Evolutionary conservation across 2,888 invertebrate genomes (phyloP).

Genomic region (Pedicia rivosa): DNA sequence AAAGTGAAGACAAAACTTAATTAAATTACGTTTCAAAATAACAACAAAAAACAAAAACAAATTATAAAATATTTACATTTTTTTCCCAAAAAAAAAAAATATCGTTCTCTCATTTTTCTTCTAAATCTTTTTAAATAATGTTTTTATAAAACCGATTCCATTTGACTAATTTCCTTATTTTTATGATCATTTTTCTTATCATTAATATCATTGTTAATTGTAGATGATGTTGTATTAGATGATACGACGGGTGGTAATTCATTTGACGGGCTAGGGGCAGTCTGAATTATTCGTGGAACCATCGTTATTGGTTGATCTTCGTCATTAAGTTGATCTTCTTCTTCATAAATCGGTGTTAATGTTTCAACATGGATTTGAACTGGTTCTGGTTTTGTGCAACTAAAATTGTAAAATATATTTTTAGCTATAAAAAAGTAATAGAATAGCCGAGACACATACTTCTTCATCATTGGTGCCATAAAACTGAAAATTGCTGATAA

Average conservation of each 20-base stretch:
- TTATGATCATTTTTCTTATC: conserved; percentile 8
- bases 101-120: too few relatives aligned
- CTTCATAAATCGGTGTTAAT: conserved; percentile 70
- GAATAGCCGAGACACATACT: conserved; percentile 25
- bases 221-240: conserved; percentile 30
- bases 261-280: conserved; percentile 46
- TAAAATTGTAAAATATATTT: conserved; percentile 5
- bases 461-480: conserved; percentile 56
- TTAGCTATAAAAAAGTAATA: conserved; percentile 5
- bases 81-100: too few relatives aligned
- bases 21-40: too few relatives aligned
- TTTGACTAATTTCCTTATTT: conserved; percentile 44
- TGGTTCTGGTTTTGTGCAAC: conserved; percentile 35
- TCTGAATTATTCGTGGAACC: conserved; percentile 63
- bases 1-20: too few relatives aligned
- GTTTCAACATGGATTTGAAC: conserved; percentile 49
- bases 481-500: conserved; percentile 74
- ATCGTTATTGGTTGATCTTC: conserved; percentile 61
- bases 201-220: conserved; percentile 1
- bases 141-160: conserved; percentile 8
- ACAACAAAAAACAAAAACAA: too few relatives aligned
- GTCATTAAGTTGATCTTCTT: conserved; percentile 62
- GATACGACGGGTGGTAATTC: conserved; percentile 8
- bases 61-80: too few relatives aligned
- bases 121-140: too few relatives aligned